Percentiles rank a stretch among this genome's conserved stretches.
These are phyloP conservation scores for Capromys pilorides DNA, from an alignment of 2,797 vertebrate genomes.

Conservation along the genomic window DNA sequence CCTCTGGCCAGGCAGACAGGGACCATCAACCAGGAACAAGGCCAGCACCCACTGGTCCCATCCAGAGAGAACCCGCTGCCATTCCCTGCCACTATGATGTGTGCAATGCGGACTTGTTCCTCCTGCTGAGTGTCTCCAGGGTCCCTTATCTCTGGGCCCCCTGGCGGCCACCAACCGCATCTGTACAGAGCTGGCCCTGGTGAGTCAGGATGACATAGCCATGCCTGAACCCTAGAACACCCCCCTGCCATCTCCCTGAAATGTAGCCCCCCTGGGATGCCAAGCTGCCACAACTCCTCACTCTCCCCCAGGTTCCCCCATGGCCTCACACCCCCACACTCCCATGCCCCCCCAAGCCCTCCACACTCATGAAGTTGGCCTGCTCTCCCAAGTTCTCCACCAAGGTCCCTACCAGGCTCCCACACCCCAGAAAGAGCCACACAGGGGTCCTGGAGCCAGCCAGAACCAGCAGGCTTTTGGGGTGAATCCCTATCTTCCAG, in stretches of 20 bases:
- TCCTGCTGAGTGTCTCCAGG: too few relatives aligned
- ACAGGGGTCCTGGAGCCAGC: not conserved
- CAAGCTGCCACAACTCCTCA: not conserved
- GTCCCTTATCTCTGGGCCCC: not conserved
- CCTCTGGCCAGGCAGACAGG: not conserved
- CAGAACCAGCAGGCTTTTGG: fast-evolving
- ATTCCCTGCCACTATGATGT: too few relatives aligned
- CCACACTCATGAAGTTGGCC: not conserved
- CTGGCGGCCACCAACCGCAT: not conserved
- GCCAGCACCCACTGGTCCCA: not conserved
- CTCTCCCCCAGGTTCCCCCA: too few relatives aligned
- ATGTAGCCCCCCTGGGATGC: not conserved
- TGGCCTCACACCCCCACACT: not conserved
- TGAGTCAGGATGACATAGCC: not conserved
- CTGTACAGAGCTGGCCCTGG: not conserved
- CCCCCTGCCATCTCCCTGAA: not conserved
- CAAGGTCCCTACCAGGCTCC: not conserved
- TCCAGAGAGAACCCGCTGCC: not conserved
- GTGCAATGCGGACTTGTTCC: too few relatives aligned
- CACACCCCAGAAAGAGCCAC: not conserved
- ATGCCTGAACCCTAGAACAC: too few relatives aligned
- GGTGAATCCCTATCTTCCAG: not conserved
- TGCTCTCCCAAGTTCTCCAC: too few relatives aligned
- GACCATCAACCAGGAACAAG: too few relatives aligned
- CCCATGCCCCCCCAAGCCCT: too few relatives aligned